Evolutionary conservation across 1,140 invertebrate species (phyloP).

Genomic region (Brachionus manjavacas): DNA sequence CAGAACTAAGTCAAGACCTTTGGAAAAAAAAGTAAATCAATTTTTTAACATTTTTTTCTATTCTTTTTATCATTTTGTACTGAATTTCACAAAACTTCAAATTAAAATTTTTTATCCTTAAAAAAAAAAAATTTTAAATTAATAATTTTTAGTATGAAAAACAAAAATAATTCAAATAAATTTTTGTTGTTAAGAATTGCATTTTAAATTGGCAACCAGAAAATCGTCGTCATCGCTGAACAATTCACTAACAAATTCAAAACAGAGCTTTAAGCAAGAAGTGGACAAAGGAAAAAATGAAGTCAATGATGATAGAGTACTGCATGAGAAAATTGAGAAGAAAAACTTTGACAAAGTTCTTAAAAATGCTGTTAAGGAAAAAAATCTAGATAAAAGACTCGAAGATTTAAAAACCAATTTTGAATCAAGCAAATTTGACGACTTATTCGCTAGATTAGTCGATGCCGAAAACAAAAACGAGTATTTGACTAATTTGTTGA

Average conservation of each 20-base stretch:
- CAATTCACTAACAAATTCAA: not conserved
- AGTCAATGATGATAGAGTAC: not conserved
- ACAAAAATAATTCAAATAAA: no score
- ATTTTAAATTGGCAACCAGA: slow-evolving; percentile 39
- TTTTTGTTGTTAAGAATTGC: not conserved
- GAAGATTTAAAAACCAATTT: slow-evolving; percentile 8
- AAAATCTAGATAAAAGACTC: slow-evolving; percentile 19
- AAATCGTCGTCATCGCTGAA: not conserved
- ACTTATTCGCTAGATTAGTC: not conserved
- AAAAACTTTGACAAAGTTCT: slow-evolving; percentile 24
- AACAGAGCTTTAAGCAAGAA: slow-evolving; percentile 5
- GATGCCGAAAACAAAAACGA: slow-evolving; percentile 41
- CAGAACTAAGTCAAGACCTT: no score
- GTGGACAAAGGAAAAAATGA: not conserved
- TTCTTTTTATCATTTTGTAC: no score
- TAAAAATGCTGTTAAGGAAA: not conserved
- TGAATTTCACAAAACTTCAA: no score
- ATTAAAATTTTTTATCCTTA: not conserved
- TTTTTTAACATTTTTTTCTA: no score
- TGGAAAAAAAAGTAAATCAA: no score
- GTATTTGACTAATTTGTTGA: slow-evolving; percentile 40
- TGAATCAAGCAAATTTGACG: slow-evolving; percentile 8
- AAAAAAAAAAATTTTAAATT: no score
- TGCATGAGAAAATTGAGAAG: slow-evolving; percentile 12
- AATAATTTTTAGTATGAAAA: no score